phyloP scores from a whole-genome alignment of 2,888 invertebrate genomes.

The Hirudinaria manillensis region DNA sequence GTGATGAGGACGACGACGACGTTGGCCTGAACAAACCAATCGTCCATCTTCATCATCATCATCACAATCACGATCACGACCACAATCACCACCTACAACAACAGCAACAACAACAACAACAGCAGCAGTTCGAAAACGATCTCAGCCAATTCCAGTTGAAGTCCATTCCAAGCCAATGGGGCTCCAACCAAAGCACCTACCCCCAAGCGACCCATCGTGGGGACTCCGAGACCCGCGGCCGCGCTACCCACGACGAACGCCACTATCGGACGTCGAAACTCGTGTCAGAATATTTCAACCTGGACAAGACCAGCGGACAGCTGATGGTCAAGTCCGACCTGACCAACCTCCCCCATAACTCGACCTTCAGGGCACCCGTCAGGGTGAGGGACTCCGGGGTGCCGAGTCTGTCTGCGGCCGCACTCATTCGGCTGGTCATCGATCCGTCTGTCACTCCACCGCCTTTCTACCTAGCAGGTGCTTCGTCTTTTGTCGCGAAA shows the following conservation, averaged over 20 bases:
- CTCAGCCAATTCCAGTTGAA: not conserved
- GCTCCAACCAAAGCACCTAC: not conserved
- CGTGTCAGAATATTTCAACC: not conserved
- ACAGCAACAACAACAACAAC: not conserved
- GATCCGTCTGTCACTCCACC: slow-evolving; percentile 15
- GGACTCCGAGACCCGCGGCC: not conserved
- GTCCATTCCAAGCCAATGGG: no score
- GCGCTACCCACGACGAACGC: not conserved
- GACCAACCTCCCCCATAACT: not conserved
- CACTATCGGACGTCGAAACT: not conserved
- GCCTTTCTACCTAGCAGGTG: slow-evolving; percentile 12
- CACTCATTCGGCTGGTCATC: not conserved
- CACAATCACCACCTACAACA: no score
- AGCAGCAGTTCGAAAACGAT: not conserved
- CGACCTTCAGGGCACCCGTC: not conserved
- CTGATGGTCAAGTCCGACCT: not conserved
- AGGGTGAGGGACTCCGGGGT: not conserved
- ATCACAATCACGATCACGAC: no score
- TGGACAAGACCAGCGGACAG: not conserved
- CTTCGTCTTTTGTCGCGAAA: not conserved
- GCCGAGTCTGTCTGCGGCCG: not conserved
- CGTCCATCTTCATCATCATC: not conserved
- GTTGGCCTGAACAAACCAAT: not conserved
- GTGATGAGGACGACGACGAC: not conserved
- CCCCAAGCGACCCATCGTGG: not conserved